Percentiles rank a stretch among this genome's conserved stretches.
Conservation (phyloP, 2,888 invertebrate species). For the Serripes groenlandicus region DNA sequence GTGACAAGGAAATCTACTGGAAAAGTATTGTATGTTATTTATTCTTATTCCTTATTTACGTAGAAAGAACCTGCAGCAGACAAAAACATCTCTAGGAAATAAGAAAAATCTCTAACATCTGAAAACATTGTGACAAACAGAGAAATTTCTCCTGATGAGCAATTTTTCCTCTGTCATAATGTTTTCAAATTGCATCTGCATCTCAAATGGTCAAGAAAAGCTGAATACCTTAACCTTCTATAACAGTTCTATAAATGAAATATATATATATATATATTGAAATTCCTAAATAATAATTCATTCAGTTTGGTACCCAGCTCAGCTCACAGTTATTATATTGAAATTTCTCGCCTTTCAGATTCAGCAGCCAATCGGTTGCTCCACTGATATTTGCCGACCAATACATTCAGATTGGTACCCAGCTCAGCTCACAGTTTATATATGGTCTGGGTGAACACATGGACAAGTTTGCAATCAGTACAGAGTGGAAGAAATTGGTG, state of each 20-base stretch:
- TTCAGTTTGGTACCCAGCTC: constrained; percentile 80
- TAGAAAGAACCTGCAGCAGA: background rate
- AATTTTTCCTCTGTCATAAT: constrained; percentile 1
- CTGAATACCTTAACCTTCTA: too few species aligned
- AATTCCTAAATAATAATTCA: too few species aligned
- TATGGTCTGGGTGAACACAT: constrained; percentile 83
- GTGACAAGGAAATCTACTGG: constrained; percentile 73
- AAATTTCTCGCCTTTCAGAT: constrained; percentile 87
- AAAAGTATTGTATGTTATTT: constrained; percentile 75
- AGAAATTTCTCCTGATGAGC: background rate
- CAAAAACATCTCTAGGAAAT: background rate
- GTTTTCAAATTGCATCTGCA: too few species aligned
- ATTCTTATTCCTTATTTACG: background rate
- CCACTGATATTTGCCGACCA: constrained; percentile 81
- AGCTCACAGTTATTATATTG: constrained; percentile 82
- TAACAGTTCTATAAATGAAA: too few species aligned
- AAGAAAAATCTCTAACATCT: too few species aligned
- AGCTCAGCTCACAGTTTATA: constrained; percentile 77
- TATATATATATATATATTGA: too few species aligned
- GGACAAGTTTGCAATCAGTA: constrained; percentile 66
- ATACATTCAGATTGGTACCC: constrained; percentile 80
- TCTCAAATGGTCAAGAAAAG: too few species aligned
- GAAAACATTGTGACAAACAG: constrained; percentile 2
- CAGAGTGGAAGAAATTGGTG: constrained; percentile 74
- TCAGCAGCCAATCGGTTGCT: constrained; percentile 89